Conservation (phyloP, 2,797 vertebrate genomes). For the Amblyraja radiata region DNA sequence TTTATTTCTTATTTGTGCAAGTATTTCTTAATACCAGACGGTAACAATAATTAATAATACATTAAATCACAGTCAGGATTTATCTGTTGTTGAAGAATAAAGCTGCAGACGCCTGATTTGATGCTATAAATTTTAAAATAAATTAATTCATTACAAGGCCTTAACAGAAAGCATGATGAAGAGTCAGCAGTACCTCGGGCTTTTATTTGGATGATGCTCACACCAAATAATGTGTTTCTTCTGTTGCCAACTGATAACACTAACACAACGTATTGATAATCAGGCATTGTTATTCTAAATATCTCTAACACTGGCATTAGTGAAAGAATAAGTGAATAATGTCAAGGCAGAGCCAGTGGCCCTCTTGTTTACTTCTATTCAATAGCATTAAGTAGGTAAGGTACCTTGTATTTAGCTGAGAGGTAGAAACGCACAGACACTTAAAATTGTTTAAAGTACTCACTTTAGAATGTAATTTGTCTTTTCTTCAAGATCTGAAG, state of each 20-base stretch:
- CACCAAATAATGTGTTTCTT: not conserved
- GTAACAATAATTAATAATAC: slow-evolving; percentile 28
- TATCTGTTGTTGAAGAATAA: slow-evolving; percentile 8
- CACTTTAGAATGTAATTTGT: not conserved
- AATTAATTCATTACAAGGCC: slow-evolving; percentile 2
- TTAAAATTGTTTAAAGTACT: not conserved
- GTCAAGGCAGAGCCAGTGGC: not conserved
- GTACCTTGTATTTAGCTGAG: not conserved
- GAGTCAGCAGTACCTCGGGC: not conserved
- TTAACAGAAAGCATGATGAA: slow-evolving; percentile 3
- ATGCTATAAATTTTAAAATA: not conserved
- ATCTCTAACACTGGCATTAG: not conserved
- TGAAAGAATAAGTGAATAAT: not conserved
- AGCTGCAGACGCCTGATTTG: slow-evolving; percentile 26
- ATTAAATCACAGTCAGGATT: slow-evolving; percentile 29
- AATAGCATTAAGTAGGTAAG: too few species aligned
- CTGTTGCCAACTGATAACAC: slow-evolving; percentile 33
- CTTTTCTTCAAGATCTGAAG: not conserved
- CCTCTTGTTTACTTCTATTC: not conserved
- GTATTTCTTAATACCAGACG: not conserved
- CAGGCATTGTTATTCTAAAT: not conserved
- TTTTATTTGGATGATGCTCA: not conserved
- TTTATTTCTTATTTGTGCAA: slow-evolving; percentile 21
- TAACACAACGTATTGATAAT: not conserved
- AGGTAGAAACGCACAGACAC: not conserved